Base-by-base conservation (phyloP, 1,140 invertebrate species). In the Euborellia annulipes region DNA sequence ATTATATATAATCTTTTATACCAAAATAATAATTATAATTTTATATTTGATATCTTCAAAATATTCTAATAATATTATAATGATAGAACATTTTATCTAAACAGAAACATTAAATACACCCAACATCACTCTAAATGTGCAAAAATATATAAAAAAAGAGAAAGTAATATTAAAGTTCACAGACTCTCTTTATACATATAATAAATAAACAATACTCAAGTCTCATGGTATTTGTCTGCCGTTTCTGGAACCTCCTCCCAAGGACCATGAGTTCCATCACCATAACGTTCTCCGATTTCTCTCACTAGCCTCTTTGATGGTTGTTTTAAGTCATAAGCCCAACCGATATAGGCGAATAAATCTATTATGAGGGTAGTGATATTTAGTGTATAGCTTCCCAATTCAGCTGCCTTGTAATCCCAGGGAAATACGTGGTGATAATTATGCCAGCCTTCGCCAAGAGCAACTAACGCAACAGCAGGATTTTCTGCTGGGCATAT, bases 381-480 rank as follows among this genome's bases (percentile, higher is more conserved):
- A 32, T 50, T 50, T 14, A 41, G 18, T 3, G 47, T 20, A 40
- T 48, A 48, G 27, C 11, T 4, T 9, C 44, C 44, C 19, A 46
- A 23, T 18, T 50, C 48, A 13, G 64, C 65, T 2, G 66, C 60
- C n/a, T 58, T 52, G 49, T 68, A 68, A 55, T 76, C 73, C 46
- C 66, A 63, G 0, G 73, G 73, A 56, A 76, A 76, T 1, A 64
- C 67, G 50, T 75, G 73, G 49, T 75, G 73, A 55, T 73, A 78
- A 55, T 76, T 73, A 53, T 73, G 71, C 52, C 65, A 71, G 19
- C 72, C 72, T 58, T 75, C 71, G 3, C 73, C 70, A 21, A 67
- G 52, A 3, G 72, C 63, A 23, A 64, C 51, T 3, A 70, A 50
- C 0, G 63, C 54, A 0, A 70, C 48, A 4, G 32, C 3, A 3